Evolutionary conservation across 2,113 vertebrate species (phyloP).

Genomic region (Oriolus oriolus): DNA sequence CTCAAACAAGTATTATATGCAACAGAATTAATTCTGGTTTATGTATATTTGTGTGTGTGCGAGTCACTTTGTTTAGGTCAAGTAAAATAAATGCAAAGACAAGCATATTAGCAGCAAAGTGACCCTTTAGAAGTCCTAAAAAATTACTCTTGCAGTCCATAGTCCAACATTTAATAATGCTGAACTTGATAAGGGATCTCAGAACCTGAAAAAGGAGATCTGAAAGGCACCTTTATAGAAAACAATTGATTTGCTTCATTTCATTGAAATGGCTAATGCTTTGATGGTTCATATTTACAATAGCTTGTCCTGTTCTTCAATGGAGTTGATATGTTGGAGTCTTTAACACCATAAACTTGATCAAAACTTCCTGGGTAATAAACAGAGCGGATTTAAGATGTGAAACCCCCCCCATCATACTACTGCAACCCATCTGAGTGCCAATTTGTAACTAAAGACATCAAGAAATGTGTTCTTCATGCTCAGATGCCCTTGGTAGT

Average conservation of each 20-base stretch:
- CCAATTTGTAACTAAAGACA: constrained; percentile 78
- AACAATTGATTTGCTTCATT: constrained; percentile 82
- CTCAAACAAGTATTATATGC: background rate
- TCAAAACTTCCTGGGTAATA: constrained; percentile 77
- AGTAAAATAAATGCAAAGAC: constrained; percentile 37
- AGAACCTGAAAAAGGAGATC: constrained; percentile 69
- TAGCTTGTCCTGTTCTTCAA: constrained; percentile 72
- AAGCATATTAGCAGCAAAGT: constrained; percentile 50
- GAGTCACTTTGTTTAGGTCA: constrained; percentile 19
- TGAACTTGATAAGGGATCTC: constrained; percentile 62
- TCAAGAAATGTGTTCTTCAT: constrained; percentile 75
- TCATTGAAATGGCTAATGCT: constrained; percentile 82
- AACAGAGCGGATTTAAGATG: constrained; percentile 71
- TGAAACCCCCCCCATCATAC: background rate
- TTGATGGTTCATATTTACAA: constrained; percentile 83
- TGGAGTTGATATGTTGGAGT: constrained; percentile 75
- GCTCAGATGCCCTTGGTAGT: constrained; percentile 65
- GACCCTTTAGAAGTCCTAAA: constrained; percentile 53
- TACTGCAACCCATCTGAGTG: constrained; percentile 65
- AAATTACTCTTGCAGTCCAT: constrained; percentile 55
- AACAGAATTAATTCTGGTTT: background rate
- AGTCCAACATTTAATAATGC: constrained; percentile 55
- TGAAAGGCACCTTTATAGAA: constrained; percentile 81
- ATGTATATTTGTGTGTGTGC: background rate
- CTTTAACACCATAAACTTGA: constrained; percentile 80